phyloP scores from a whole-genome alignment of 2,888 invertebrate species.

The Dynastes hyllus region DNA sequence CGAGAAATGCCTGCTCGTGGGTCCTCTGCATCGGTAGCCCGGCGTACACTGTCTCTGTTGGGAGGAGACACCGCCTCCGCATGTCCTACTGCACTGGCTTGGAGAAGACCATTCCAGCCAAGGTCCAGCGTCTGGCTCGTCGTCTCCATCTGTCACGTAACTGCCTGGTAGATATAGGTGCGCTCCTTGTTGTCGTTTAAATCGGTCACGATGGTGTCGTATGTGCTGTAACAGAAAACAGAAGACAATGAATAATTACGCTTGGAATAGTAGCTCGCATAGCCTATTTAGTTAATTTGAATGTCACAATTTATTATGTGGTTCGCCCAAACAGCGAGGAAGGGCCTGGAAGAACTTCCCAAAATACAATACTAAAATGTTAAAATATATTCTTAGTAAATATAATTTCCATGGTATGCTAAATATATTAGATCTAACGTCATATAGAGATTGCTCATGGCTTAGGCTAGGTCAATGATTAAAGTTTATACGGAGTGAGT shows the following conservation, averaged over 20 bases:
- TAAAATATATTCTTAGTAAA: no score
- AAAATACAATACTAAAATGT: no score
- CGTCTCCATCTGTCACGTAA: slow-evolving; percentile 81
- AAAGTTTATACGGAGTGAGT: no score
- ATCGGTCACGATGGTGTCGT: slow-evolving; percentile 80
- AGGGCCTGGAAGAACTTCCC: no score
- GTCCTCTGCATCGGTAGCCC: slow-evolving; percentile 82
- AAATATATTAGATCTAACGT: no score
- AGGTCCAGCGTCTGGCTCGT: slow-evolving; percentile 75
- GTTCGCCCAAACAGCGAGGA: no score
- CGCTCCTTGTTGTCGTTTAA: slow-evolving; percentile 85
- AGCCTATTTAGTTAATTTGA: background rate
- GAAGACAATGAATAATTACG: slow-evolving; percentile 28
- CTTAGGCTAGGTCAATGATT: no score
- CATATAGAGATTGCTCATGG: no score
- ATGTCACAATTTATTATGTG: no score
- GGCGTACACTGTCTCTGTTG: slow-evolving; percentile 86
- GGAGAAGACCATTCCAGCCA: slow-evolving; percentile 92
- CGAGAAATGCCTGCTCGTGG: slow-evolving; percentile 88
- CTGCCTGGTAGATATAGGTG: slow-evolving; percentile 82
- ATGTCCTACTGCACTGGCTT: slow-evolving; percentile 90
- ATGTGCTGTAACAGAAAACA: slow-evolving; percentile 67
- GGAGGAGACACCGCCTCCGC: slow-evolving; percentile 93
- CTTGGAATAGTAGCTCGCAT: background rate
- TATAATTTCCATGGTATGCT: no score